phyloP scores from a whole-genome alignment of 1,140 invertebrate genomes.

The Steinernema khuongi region DNA sequence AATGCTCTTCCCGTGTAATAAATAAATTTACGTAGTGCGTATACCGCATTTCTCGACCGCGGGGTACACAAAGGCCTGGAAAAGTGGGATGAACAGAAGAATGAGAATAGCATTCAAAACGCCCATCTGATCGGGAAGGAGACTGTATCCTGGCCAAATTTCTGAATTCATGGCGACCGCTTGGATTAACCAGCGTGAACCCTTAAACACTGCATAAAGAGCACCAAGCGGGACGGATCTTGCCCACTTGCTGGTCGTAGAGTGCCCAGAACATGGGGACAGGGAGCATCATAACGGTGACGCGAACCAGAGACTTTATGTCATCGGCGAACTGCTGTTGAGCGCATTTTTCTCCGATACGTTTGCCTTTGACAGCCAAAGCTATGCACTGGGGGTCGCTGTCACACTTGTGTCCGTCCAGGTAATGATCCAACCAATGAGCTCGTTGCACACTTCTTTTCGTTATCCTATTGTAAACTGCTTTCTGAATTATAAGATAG shows the following conservation, averaged over 20 bases:
- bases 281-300: slow-evolving; percentile 62
- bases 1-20: neutral
- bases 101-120: slow-evolving; percentile 53
- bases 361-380: slow-evolving; percentile 30
- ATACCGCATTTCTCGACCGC: slow-evolving; percentile 50
- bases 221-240: neutral
- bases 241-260: slow-evolving; percentile 61
- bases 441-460: slow-evolving; percentile 62
- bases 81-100: slow-evolving; percentile 31
- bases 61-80: slow-evolving; percentile 28
- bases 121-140: slow-evolving; percentile 82
- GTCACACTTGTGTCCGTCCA: slow-evolving; percentile 63
- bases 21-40: neutral
- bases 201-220: slow-evolving; percentile 37
- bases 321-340: slow-evolving; percentile 64
- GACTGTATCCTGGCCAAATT: slow-evolving; percentile 27
- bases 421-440: slow-evolving; percentile 74
- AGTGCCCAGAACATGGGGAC: slow-evolving; percentile 75
- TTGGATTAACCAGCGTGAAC: slow-evolving; percentile 61
- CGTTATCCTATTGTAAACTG: slow-evolving; percentile 46
- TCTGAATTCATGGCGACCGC: slow-evolving; percentile 59
- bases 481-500: slow-evolving; percentile 49
- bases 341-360: slow-evolving; percentile 18
- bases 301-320: slow-evolving; percentile 59
- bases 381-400: slow-evolving; percentile 26